These are phyloP conservation scores for Xyrauchen texanus DNA, from an alignment of 2,113 vertebrate genomes.

Conservation along the genomic window DNA sequence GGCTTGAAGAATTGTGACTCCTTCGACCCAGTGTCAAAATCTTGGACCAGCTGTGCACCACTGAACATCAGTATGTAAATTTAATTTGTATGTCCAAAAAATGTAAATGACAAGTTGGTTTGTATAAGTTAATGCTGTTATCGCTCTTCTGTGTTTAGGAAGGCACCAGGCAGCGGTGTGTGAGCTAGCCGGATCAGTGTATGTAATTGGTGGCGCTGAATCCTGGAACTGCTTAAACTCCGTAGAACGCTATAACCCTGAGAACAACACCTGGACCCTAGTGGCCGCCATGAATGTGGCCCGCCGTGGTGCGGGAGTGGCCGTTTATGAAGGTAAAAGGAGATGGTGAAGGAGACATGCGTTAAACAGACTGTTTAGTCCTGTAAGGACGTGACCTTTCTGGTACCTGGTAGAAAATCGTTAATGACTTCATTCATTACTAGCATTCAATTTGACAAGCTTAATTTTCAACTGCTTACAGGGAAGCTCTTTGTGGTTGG, in stretches of 20 bases:
- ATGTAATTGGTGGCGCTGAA: constrained; percentile 91
- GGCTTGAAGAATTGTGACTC: constrained; percentile 96
- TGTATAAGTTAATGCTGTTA: too few relatives aligned
- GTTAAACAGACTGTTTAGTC: too few relatives aligned
- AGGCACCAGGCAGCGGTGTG: constrained; percentile 94
- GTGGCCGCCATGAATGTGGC: constrained; percentile 93
- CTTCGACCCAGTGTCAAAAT: constrained; percentile 91
- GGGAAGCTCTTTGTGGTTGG: constrained; percentile 92
- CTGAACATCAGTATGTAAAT: constrained; percentile 87
- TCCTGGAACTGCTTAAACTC: constrained; percentile 97
- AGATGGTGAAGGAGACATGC: neutral
- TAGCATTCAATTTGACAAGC: neutral
- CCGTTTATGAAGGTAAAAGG: constrained; percentile 81
- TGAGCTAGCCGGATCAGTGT: constrained; percentile 86
- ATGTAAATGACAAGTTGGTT: too few relatives aligned
- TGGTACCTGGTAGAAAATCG: neutral
- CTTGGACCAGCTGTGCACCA: constrained; percentile 89
- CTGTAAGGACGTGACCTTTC: too few relatives aligned
- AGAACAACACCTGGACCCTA: constrained; percentile 94
- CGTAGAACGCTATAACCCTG: constrained; percentile 91
- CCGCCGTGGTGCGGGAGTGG: constrained; percentile 87
- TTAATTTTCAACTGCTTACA: constrained; percentile 52
- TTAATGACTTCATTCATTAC: neutral
- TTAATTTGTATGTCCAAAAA: neutral
- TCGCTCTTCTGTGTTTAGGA: constrained; percentile 69